A percentile compares a stretch with the other conserved stretches of the same genome.
These are phyloP conservation scores for Manis pentadactyla DNA, from an alignment of 2,797 vertebrate species.

Conservation along the genomic window DNA sequence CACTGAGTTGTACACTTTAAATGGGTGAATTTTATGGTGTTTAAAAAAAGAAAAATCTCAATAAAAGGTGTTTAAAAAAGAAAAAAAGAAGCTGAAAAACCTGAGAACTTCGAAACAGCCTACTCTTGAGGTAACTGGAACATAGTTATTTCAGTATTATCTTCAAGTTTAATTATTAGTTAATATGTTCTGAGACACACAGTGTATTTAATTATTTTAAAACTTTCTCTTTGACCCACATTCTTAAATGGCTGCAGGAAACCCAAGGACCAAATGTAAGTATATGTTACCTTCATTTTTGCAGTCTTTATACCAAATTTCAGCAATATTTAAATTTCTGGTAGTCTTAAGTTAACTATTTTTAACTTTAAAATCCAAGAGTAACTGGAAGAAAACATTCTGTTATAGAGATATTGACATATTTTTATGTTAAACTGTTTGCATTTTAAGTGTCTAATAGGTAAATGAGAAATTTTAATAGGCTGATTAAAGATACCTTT, in stretches of 20 bases:
- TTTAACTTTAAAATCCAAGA: background rate
- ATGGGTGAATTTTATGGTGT: constrained; percentile 15
- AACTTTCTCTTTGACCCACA: constrained; percentile 90
- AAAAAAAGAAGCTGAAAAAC: constrained; percentile 9
- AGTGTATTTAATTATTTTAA: constrained; percentile 71
- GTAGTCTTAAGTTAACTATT: constrained; percentile 19
- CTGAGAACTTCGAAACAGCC: background rate
- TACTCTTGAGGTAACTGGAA: constrained; percentile 19
- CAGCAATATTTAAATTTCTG: constrained; percentile 5
- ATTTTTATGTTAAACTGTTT: constrained; percentile 54
- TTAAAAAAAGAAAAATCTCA: background rate
- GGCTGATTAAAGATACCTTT: background rate
- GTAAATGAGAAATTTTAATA: constrained; percentile 34
- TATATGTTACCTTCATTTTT: constrained; percentile 72
- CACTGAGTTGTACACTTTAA: constrained; percentile 19
- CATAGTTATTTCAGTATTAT: constrained; percentile 40
- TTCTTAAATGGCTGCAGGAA: constrained; percentile 95
- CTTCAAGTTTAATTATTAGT: constrained; percentile 29
- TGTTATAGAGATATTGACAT: background rate
- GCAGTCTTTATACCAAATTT: background rate
- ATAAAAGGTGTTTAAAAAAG: background rate
- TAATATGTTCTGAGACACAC: constrained; percentile 45
- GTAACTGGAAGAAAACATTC: background rate
- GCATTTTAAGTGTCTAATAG: constrained; percentile 37
- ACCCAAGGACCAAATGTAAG: constrained; percentile 96